Evolutionary conservation across 2,113 vertebrate species (phyloP).

Genomic region (Butastur rufipennis): DNA sequence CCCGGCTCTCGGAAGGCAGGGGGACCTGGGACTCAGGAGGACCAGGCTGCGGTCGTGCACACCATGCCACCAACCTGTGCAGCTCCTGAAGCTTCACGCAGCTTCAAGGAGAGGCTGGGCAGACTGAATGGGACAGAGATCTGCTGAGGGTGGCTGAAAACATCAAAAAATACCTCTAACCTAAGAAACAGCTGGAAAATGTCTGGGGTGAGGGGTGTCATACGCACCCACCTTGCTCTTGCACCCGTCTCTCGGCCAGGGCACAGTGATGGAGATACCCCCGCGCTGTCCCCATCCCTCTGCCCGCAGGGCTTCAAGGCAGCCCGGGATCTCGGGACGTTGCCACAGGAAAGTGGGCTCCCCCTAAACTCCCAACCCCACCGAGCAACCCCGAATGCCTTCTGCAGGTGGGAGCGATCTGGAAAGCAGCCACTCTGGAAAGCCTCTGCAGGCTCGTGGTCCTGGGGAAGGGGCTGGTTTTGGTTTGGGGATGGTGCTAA

Average conservation of each 20-base stretch:
- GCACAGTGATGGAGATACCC: fast-evolving
- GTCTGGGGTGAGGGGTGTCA: too few relatives aligned
- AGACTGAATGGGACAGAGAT: background rate
- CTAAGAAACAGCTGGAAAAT: background rate
- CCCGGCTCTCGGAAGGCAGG: background rate
- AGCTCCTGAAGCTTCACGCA: background rate
- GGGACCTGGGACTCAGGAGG: background rate
- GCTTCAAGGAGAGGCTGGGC: background rate
- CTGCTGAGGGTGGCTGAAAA: background rate
- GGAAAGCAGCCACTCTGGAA: background rate
- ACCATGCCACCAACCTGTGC: background rate
- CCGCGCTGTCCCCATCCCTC: background rate
- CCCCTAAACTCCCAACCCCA: too few relatives aligned
- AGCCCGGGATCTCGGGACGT: fast-evolving
- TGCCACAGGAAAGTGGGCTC: fast-evolving
- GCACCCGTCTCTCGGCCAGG: background rate
- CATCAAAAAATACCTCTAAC: fast-evolving
- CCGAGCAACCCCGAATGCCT: fast-evolving
- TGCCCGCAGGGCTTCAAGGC: background rate
- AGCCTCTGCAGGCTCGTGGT: background rate
- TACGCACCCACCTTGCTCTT: fast-evolving
- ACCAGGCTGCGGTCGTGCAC: background rate
- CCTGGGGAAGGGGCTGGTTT: background rate
- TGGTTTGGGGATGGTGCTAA: background rate
- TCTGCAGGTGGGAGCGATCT: background rate